Evolutionary conservation across 2,888 invertebrate genomes (phyloP).

Genomic region (Margaritifera margaritifera): DNA sequence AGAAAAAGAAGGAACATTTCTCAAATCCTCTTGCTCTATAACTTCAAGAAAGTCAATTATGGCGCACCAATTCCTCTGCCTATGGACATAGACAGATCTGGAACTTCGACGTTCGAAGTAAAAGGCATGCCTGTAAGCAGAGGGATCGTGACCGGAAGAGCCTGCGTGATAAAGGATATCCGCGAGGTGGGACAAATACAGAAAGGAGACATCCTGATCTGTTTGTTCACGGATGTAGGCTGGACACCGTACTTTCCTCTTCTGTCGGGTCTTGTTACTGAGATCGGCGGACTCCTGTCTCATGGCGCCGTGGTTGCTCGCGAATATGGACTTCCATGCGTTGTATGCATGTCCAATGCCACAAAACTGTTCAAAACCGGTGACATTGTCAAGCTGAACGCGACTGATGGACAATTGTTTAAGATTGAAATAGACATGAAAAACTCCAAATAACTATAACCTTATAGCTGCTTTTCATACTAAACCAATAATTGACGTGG

Average conservation of each 20-base stretch:
- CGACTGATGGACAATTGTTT: neutral
- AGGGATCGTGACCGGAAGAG: slow-evolving; percentile 80
- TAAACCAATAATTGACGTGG: no score
- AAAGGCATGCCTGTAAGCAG: slow-evolving; percentile 82
- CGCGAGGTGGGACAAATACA: slow-evolving; percentile 77
- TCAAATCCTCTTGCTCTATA: slow-evolving; percentile 52
- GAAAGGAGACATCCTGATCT: slow-evolving; percentile 83
- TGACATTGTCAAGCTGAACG: slow-evolving; percentile 30
- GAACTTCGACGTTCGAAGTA: slow-evolving; percentile 7
- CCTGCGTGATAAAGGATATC: slow-evolving; percentile 81
- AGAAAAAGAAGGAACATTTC: slow-evolving; percentile 78
- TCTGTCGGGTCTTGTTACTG: slow-evolving; percentile 84
- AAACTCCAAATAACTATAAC: no score
- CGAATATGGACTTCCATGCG: slow-evolving; percentile 86
- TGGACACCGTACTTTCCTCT: slow-evolving; percentile 90
- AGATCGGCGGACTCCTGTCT: slow-evolving; percentile 86
- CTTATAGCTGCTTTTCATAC: no score
- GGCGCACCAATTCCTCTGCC: neutral
- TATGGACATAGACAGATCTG: neutral
- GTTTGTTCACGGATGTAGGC: slow-evolving; percentile 84
- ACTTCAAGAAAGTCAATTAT: slow-evolving; percentile 2
- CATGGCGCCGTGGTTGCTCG: slow-evolving; percentile 89
- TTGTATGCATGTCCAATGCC: slow-evolving; percentile 82
- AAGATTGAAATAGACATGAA: no score
- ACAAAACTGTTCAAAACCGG: slow-evolving; percentile 81